Conservation (phyloP, 2,888 invertebrate genomes). For the Harpagoxenus sublaevis region DNA sequence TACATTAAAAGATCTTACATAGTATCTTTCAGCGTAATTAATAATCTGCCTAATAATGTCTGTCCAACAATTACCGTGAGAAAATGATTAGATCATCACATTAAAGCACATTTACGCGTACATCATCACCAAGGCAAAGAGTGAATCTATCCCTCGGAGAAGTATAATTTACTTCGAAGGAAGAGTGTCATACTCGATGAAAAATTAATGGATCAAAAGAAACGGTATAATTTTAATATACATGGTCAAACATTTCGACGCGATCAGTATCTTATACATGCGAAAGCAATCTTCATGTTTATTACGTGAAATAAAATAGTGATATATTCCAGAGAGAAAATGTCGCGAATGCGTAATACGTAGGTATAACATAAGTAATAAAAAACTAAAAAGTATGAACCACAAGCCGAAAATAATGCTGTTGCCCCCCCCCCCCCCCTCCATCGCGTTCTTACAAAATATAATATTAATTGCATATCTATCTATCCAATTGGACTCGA, state of each 20-base stretch:
- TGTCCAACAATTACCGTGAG: conserved; percentile 32
- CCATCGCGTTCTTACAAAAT: not conserved
- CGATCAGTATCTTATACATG: no score
- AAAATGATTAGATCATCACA: conserved; percentile 45
- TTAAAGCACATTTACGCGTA: not conserved
- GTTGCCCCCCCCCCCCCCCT: not conserved
- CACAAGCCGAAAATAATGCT: not conserved
- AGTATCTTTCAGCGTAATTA: conserved; percentile 21
- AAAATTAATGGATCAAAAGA: not conserved
- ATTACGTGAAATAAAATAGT: not conserved
- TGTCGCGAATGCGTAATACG: not conserved
- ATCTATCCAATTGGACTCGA: not conserved
- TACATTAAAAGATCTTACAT: not conserved
- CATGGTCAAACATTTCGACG: not conserved
- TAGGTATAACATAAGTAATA: not conserved
- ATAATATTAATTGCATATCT: not conserved
- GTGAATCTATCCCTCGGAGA: not conserved
- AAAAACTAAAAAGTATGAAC: not conserved
- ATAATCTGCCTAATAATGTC: conserved; percentile 41
- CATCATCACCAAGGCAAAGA: conserved; percentile 11
- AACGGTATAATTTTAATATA: not conserved
- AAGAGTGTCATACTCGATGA: not conserved
- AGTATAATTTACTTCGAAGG: not conserved
- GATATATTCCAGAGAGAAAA: not conserved
- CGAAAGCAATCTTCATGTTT: not conserved